Evolutionary conservation across 2,888 invertebrate genomes (phyloP).

Genomic region (Noctua janthina): DNA sequence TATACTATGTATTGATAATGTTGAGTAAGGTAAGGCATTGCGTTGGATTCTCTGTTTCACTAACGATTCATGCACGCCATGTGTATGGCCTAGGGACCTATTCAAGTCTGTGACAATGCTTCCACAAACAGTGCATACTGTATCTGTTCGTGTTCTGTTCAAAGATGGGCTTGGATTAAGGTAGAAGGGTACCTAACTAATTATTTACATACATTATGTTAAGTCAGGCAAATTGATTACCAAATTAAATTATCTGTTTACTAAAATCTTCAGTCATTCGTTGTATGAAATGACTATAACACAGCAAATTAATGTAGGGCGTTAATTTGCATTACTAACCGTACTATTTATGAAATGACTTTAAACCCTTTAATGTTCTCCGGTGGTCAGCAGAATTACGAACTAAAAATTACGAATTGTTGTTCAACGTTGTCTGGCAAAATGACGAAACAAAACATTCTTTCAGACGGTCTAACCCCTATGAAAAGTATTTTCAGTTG

Average conservation of each 20-base stretch:
- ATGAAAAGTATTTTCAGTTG: background rate
- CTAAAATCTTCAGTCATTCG: too few relatives aligned
- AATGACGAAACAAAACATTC: background rate
- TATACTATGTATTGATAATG: background rate
- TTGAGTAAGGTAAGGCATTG: background rate
- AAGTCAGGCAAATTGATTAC: background rate
- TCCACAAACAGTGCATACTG: slow-evolving; percentile 4
- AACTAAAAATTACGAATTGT: background rate
- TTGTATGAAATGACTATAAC: background rate
- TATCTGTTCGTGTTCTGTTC: background rate
- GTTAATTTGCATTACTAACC: background rate
- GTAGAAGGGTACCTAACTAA: background rate
- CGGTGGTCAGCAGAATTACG: background rate
- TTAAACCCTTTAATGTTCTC: background rate
- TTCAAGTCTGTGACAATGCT: slow-evolving; percentile 28
- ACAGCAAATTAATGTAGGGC: too few relatives aligned
- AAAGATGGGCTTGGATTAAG: background rate
- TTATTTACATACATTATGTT: background rate
- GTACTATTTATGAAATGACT: background rate
- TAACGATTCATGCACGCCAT: slow-evolving; percentile 21
- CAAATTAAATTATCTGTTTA: too few relatives aligned
- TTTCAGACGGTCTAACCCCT: background rate
- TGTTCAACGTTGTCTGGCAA: background rate
- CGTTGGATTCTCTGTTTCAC: slow-evolving; percentile 7
- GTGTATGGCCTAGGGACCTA: slow-evolving; percentile 16